Percentiles rank a stretch among this genome's conserved stretches.
These are phyloP conservation scores for Eudemis profundana DNA, from an alignment of 2,888 invertebrate genomes.

Conservation along the genomic window DNA sequence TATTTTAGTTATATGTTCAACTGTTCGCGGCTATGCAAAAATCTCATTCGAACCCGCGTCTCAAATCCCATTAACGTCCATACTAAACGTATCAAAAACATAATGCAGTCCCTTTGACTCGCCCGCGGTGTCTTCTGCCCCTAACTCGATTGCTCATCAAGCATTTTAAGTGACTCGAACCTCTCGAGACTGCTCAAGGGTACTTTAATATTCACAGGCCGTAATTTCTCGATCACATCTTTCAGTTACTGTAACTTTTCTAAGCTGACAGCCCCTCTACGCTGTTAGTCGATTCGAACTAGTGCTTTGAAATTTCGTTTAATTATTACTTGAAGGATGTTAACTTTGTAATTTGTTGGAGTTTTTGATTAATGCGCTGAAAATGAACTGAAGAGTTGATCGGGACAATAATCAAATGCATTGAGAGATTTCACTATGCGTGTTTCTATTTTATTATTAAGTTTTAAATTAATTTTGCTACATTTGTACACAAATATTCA, in stretches of 20 bases:
- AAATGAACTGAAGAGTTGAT: neutral
- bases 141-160: constrained; percentile 77
- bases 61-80: constrained; percentile 11
- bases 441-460: no score
- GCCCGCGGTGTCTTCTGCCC: constrained; percentile 48
- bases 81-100: constrained; percentile 36
- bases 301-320: constrained; percentile 47
- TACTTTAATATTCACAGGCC: constrained; percentile 79
- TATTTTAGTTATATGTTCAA: no score
- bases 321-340: constrained; percentile 38
- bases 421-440: neutral
- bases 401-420: neutral
- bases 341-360: constrained; percentile 26
- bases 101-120: constrained; percentile 41
- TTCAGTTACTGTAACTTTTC: constrained; percentile 63
- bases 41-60: neutral
- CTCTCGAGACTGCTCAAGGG: constrained; percentile 74
- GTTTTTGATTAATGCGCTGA: constrained; percentile 21
- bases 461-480: no score
- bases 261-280: constrained; percentile 53
- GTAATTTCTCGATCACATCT: constrained; percentile 72
- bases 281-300: constrained; percentile 60
- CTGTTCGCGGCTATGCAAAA: neutral
- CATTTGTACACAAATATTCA: no score
- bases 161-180: constrained; percentile 73